Evolutionary conservation across 2,113 vertebrate species (phyloP).

Genomic region (Thomomys bottae): DNA sequence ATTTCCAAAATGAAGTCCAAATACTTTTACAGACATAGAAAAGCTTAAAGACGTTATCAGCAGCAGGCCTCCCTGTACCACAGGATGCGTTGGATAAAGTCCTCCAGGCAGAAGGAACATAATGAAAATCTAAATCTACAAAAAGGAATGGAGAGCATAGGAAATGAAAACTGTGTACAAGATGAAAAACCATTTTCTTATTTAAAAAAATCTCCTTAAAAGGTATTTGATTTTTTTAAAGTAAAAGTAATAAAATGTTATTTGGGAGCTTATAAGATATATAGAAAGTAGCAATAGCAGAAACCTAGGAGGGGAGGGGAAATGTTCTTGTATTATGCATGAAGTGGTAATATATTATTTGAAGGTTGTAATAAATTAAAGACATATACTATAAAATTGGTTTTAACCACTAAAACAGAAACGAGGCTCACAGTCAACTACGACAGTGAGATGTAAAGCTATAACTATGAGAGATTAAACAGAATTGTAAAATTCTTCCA

Average conservation of each 20-base stretch:
- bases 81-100: background rate
- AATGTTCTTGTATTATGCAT: constrained; percentile 1
- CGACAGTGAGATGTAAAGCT: background rate
- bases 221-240: background rate
- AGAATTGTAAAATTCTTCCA: background rate
- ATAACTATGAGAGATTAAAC: background rate
- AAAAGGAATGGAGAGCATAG: background rate
- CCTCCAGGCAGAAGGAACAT: background rate
- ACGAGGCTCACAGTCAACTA: background rate
- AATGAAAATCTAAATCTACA: background rate
- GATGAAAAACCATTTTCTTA: background rate
- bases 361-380: background rate
- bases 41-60: background rate
- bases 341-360: background rate
- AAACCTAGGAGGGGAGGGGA: background rate
- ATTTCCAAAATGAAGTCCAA: constrained; percentile 12
- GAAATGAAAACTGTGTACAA: background rate
- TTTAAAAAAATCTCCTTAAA: background rate
- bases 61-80: background rate
- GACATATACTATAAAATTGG: background rate
- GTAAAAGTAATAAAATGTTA: constrained; percentile 21
- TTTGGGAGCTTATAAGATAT: background rate
- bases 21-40: background rate
- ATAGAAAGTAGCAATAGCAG: background rate
- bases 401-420: background rate